Conservation (phyloP, 2,888 invertebrate species). For the Teleogryllus oceanicus region DNA sequence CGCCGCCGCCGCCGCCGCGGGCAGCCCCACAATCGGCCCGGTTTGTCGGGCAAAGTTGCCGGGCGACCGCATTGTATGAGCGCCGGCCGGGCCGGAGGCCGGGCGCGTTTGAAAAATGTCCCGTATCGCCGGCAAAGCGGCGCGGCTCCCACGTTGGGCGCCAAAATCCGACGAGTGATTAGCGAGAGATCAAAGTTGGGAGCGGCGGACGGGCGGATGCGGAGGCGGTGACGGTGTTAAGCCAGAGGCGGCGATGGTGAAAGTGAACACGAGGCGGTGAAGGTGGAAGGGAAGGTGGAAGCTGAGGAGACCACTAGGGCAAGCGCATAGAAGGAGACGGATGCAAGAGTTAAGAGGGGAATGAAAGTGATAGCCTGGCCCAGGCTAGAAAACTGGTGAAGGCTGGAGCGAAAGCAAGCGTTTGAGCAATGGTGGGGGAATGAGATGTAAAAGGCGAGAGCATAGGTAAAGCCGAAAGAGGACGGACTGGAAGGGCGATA, state of each 20-base stretch:
- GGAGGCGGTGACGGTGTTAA: not conserved
- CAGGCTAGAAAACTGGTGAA: too few species aligned
- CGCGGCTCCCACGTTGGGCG: not conserved
- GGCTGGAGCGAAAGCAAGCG: too few species aligned
- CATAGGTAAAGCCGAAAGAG: too few species aligned
- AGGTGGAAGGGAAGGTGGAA: not conserved
- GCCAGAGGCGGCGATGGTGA: not conserved
- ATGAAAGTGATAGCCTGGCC: too few species aligned
- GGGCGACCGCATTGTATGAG: not conserved
- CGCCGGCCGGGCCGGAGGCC: not conserved
- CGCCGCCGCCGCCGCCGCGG: not conserved
- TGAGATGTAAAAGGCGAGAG: too few species aligned
- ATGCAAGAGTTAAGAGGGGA: not conserved
- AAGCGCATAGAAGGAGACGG: not conserved
- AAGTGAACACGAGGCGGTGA: not conserved
- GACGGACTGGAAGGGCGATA: too few species aligned
- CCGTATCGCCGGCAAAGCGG: conserved; percentile 1
- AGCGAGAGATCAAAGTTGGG: conserved; percentile 1
- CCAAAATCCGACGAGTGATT: not conserved
- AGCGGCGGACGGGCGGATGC: not conserved
- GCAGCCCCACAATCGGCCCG: not conserved
- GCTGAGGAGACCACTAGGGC: not conserved
- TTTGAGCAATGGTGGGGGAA: too few species aligned
- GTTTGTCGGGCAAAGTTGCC: not conserved
- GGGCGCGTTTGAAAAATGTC: not conserved